Evolutionary conservation across 1,140 invertebrate species (phyloP).

Genomic region (Pectinophora gossypiella): DNA sequence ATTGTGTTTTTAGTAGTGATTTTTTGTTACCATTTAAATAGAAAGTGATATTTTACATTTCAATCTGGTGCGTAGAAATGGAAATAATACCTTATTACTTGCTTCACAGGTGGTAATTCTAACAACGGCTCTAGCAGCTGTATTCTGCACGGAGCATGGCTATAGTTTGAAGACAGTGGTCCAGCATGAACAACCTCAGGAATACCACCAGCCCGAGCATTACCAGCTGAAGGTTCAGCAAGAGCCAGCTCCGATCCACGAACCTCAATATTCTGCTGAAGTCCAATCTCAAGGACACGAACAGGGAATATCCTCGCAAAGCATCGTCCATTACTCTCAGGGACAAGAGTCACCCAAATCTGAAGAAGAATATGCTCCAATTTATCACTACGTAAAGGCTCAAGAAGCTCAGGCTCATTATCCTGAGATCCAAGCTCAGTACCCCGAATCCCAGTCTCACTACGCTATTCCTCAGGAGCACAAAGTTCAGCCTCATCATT

Average conservation of each 20-base stretch:
- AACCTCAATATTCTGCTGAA: slow-evolving; percentile 29
- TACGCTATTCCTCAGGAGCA: not conserved
- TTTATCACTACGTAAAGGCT: slow-evolving; percentile 30
- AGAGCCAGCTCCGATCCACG: slow-evolving; percentile 41
- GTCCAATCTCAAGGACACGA: slow-evolving; percentile 20
- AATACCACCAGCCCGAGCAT: slow-evolving; percentile 40
- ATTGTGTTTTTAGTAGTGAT: no score
- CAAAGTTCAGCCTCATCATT: not conserved
- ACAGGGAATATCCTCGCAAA: slow-evolving; percentile 40
- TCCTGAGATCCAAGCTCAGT: slow-evolving; percentile 16
- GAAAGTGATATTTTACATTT: no score
- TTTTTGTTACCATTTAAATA: no score
- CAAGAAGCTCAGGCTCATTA: slow-evolving; percentile 30
- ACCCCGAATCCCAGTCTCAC: not conserved
- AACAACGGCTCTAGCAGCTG: slow-evolving; percentile 26
- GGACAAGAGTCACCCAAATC: slow-evolving; percentile 39
- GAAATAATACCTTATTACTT: no score
- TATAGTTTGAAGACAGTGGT: slow-evolving; percentile 38
- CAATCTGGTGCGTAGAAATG: no score
- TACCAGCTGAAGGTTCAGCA: slow-evolving; percentile 16
- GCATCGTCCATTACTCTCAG: slow-evolving; percentile 31
- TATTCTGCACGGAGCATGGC: slow-evolving; percentile 36
- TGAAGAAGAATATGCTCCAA: slow-evolving; percentile 32
- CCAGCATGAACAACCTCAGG: slow-evolving; percentile 37
- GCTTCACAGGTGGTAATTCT: slow-evolving; percentile 52